Conservation (phyloP, 2,888 invertebrate species). For the Stenotaenia linearis region DNA sequence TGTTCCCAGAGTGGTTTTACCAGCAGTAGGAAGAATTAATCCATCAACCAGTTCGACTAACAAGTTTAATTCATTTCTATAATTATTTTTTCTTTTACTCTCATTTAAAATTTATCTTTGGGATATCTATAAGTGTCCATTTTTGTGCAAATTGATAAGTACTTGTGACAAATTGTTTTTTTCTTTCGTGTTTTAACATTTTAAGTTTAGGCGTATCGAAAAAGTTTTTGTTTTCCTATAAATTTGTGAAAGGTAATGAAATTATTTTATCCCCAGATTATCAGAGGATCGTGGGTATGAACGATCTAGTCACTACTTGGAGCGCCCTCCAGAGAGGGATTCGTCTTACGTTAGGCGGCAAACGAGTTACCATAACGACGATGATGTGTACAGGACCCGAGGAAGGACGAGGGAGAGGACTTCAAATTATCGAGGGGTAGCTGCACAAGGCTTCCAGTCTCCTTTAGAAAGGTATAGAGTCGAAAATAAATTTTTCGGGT, state of each 20-base stretch:
- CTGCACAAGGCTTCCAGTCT: conserved; percentile 33
- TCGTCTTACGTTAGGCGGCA: conserved; percentile 38
- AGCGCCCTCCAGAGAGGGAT: conserved; percentile 45
- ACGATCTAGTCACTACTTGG: conserved; percentile 54
- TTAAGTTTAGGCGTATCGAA: too few species aligned
- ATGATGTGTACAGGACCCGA: conserved; percentile 38
- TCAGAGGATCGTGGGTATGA: conserved; percentile 55
- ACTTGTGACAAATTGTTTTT: too few species aligned
- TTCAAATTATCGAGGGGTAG: conserved; percentile 34
- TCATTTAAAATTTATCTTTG: not conserved
- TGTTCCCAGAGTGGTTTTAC: conserved; percentile 16
- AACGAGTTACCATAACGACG: conserved; percentile 41
- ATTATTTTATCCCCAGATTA: conserved; percentile 38
- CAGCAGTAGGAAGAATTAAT: conserved; percentile 3
- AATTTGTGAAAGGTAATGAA: not conserved
- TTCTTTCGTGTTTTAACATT: too few species aligned
- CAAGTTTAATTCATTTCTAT: not conserved
- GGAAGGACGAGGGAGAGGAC: conserved; percentile 39
- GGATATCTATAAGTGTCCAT: too few species aligned
- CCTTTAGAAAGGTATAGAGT: conserved; percentile 33
- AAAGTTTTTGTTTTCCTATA: not conserved
- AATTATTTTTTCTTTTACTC: not conserved
- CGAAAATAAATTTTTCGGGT: not conserved
- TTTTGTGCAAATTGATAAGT: not conserved
- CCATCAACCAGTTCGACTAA: not conserved